Percentiles rank a stretch among this genome's conserved stretches.
phyloP scores from a whole-genome alignment of 1,140 invertebrate species.

The Drosophila carrolli region DNA sequence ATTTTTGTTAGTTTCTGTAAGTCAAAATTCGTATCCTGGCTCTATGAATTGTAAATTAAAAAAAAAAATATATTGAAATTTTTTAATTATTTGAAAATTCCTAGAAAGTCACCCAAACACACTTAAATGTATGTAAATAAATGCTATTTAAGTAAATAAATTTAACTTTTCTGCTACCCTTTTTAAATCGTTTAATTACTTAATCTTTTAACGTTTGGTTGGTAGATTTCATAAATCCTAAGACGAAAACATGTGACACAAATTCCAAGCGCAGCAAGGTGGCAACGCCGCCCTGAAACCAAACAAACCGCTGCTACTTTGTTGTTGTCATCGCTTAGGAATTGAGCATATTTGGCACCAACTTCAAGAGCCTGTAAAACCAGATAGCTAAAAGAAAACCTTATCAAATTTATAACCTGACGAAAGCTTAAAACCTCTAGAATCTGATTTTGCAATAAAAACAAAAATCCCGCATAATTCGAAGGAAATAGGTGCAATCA shows the following conservation, averaged over 20 bases:
- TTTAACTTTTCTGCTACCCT: neutral
- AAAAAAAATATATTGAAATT: neutral
- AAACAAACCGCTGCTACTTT: conserved; percentile 65
- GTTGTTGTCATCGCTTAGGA: conserved; percentile 60
- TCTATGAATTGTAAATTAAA: neutral
- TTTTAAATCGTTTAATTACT: neutral
- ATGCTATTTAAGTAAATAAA: neutral
- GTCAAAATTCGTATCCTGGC: neutral
- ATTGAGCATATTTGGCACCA: conserved; percentile 59
- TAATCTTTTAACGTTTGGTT: too few relatives aligned
- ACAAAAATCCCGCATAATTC: conserved; percentile 54
- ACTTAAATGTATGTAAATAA: neutral
- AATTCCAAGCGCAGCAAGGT: conserved; percentile 2
- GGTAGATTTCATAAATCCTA: neutral
- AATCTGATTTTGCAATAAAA: conserved; percentile 62
- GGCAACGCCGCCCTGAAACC: conserved; percentile 58
- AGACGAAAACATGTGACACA: conserved; percentile 7
- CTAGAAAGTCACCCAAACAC: neutral
- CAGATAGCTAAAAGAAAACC: conserved; percentile 41
- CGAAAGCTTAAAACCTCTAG: conserved; percentile 54
- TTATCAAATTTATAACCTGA: neutral
- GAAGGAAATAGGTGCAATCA: conserved; percentile 46
- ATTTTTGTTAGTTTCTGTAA: neutral
- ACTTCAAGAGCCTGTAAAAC: conserved; percentile 32
- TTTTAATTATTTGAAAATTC: neutral